These are phyloP conservation scores for Neopipo cinnamomea DNA, from an alignment of 2,113 vertebrate species.

Conservation along the genomic window DNA sequence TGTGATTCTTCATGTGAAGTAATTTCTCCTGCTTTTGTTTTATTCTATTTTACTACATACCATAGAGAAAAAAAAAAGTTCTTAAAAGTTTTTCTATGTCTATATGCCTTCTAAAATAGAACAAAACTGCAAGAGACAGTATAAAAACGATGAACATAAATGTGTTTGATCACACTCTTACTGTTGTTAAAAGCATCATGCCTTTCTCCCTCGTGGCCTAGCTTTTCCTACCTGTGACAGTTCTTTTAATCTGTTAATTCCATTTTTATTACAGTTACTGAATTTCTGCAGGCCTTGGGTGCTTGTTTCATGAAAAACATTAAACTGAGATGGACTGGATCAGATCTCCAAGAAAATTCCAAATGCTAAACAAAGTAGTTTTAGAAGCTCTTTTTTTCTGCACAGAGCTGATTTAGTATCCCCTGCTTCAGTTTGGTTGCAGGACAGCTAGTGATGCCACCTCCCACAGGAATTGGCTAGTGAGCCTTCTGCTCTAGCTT, in stretches of 20 bases:
- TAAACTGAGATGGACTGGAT: background rate
- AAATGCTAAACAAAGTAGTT: background rate
- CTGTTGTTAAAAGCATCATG: background rate
- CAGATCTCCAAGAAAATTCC: background rate
- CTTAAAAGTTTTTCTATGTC: background rate
- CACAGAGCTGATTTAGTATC: background rate
- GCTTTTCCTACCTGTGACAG: background rate
- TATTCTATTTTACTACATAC: background rate
- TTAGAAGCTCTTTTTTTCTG: background rate
- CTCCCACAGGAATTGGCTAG: background rate
- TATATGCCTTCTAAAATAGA: background rate
- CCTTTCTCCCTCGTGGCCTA: background rate
- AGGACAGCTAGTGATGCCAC: background rate
- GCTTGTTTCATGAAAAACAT: background rate
- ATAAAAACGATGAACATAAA: background rate
- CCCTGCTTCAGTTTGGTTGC: background rate
- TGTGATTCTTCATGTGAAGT: background rate
- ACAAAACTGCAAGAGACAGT: background rate
- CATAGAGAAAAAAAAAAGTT: background rate
- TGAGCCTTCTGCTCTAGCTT: background rate
- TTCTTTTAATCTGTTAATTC: background rate
- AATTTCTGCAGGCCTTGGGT: background rate
- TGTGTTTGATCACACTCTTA: background rate
- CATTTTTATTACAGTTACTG: background rate
- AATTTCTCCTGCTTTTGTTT: background rate